Percentiles rank a stretch among this genome's conserved stretches.
Conservation (phyloP, 1,140 invertebrate species). For the Drosophila tani region DNA sequence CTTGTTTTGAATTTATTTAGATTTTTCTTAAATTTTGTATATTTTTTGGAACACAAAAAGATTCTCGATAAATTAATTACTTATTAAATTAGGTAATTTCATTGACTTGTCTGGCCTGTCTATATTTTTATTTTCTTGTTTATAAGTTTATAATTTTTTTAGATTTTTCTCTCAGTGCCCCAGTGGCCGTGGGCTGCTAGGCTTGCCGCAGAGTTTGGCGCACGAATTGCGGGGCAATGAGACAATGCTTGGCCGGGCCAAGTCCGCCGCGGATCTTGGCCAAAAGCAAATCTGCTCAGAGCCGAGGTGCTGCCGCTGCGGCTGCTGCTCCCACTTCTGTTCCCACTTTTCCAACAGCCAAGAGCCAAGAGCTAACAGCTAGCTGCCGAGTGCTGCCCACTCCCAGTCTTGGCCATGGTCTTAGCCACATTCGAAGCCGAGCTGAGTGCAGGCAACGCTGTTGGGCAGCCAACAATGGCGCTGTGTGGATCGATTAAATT, state of each 20-base stretch:
- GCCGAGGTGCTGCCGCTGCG: slow-evolving; percentile 21
- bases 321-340: slow-evolving; percentile 19
- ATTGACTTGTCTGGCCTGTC: background rate
- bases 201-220: slow-evolving; percentile 73
- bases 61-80: no score
- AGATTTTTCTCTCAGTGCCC: slow-evolving; percentile 29
- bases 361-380: background rate
- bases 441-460: slow-evolving; percentile 24
- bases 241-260: slow-evolving; percentile 56
- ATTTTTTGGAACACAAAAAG: no score
- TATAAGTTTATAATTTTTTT: background rate
- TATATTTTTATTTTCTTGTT: background rate
- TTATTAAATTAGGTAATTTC: background rate
- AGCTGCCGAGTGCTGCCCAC: slow-evolving; percentile 13
- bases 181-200: slow-evolving; percentile 63
- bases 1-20: background rate
- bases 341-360: slow-evolving; percentile 7
- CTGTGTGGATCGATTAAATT: slow-evolving; percentile 77
- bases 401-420: slow-evolving; percentile 19
- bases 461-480: slow-evolving; percentile 72
- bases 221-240: slow-evolving; percentile 68
- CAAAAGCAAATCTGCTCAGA: slow-evolving; percentile 27
- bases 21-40: slow-evolving; percentile 35
- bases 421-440: slow-evolving; percentile 4
- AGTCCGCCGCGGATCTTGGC: slow-evolving; percentile 40